Percentiles rank a stretch among this genome's conserved stretches.
phyloP scores from a whole-genome alignment of 2,113 vertebrate species.

The Plectropomus leopardus region DNA sequence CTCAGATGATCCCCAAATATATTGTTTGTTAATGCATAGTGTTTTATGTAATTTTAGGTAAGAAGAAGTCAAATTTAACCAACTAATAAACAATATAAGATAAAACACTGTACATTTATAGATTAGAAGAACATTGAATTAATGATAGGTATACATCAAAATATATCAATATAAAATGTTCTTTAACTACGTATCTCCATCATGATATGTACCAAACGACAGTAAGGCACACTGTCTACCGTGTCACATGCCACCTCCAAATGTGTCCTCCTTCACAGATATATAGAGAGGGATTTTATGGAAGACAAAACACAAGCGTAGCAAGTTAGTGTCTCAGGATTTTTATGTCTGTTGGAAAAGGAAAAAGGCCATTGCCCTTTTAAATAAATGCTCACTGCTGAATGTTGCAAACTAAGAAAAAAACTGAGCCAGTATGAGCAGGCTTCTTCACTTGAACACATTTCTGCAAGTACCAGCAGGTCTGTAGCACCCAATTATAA shows the following conservation, averaged over 20 bases:
- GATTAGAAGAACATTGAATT: neutral
- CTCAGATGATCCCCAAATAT: neutral
- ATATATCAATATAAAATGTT: neutral
- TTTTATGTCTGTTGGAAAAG: neutral
- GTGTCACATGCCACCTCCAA: neutral
- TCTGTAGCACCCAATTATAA: neutral
- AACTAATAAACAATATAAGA: neutral
- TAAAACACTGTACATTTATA: neutral
- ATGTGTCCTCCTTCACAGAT: neutral
- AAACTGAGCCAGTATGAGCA: neutral
- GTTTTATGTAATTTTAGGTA: neutral
- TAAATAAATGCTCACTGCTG: slow-evolving; percentile 17
- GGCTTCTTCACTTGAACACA: neutral
- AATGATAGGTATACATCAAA: too few species aligned
- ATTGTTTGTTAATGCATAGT: neutral
- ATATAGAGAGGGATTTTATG: neutral
- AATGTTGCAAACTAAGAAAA: neutral
- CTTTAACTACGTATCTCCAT: too few species aligned
- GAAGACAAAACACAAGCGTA: neutral
- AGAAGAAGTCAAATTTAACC: neutral
- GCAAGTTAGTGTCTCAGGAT: neutral
- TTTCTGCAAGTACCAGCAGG: neutral
- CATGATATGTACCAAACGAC: too few species aligned
- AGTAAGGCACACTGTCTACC: too few species aligned
- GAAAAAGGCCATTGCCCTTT: neutral